Evolutionary conservation across 2,797 vertebrate species (phyloP).

Genomic region (Glossophaga mutica): DNA sequence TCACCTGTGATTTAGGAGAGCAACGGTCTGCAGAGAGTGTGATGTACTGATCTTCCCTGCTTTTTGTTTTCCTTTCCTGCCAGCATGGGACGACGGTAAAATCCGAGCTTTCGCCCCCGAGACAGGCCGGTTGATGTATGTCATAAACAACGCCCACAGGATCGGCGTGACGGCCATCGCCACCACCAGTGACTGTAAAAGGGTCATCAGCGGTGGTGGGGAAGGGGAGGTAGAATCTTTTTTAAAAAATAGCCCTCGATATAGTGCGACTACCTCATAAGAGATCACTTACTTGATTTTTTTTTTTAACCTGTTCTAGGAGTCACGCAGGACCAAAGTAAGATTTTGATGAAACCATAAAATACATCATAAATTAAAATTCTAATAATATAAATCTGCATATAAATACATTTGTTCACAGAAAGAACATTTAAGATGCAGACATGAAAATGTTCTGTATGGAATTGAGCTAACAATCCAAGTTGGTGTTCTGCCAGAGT

Average conservation of each 20-base stretch:
- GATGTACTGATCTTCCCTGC: not conserved
- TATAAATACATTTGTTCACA: not conserved
- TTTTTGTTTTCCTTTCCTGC: slow-evolving; percentile 1
- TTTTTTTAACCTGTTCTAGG: not conserved
- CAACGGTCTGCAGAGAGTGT: not conserved
- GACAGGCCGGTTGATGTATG: slow-evolving; percentile 84
- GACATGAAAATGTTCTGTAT: not conserved
- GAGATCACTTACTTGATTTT: not conserved
- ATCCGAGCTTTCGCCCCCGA: slow-evolving; percentile 90
- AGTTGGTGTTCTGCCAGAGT: not conserved
- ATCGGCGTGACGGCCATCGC: slow-evolving; percentile 88
- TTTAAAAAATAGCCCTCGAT: not conserved
- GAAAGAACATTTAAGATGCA: not conserved
- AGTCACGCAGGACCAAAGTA: not conserved
- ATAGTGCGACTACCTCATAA: not conserved
- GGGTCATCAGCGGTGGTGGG: slow-evolving; percentile 90
- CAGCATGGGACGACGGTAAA: slow-evolving; percentile 91
- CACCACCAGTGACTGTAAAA: slow-evolving; percentile 86
- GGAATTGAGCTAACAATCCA: not conserved
- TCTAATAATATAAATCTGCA: not conserved
- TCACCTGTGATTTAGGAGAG: not conserved
- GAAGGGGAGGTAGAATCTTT: slow-evolving; percentile 86
- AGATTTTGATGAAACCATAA: not conserved
- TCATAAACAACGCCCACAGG: slow-evolving; percentile 87
- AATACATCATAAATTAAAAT: not conserved